These are phyloP conservation scores for Zelleria hepariella DNA, from an alignment of 2,888 invertebrate species.

Conservation along the genomic window DNA sequence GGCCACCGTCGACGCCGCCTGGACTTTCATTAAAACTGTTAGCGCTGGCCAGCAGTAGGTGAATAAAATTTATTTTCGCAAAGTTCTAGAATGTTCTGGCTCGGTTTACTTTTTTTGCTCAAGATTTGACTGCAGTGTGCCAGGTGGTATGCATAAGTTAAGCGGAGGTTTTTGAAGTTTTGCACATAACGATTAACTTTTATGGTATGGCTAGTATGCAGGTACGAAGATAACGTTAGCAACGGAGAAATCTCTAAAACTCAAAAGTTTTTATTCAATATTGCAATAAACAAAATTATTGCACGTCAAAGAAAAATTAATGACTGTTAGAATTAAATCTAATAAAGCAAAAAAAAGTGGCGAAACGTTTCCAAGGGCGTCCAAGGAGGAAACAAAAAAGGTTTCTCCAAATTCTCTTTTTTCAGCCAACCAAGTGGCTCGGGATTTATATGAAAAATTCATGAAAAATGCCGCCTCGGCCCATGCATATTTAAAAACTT, in stretches of 20 bases:
- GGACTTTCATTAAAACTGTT: background rate
- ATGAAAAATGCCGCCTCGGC: constrained; percentile 19
- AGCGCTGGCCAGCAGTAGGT: background rate
- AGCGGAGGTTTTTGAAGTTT: no score
- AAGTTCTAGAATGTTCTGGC: background rate
- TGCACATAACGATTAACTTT: no score
- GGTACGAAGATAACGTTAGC: no score
- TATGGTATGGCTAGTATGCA: no score
- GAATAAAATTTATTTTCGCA: background rate
- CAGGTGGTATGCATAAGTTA: no score
- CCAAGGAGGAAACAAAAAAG: constrained; percentile 1
- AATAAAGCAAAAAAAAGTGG: background rate
- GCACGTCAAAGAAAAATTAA: background rate
- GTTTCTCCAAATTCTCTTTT: background rate
- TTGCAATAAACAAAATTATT: background rate
- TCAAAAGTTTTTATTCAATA: no score
- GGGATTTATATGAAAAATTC: constrained; percentile 21
- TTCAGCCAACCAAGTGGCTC: constrained; percentile 9
- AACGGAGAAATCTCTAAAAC: no score
- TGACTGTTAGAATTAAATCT: background rate
- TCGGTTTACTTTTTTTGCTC: background rate
- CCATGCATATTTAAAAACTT: constrained; percentile 15
- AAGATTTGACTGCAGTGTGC: no score
- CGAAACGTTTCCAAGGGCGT: background rate
- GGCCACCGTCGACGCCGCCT: background rate